Evolutionary conservation across 2,113 vertebrate genomes (phyloP).

Genomic region (Boleophthalmus pectinirostris): DNA sequence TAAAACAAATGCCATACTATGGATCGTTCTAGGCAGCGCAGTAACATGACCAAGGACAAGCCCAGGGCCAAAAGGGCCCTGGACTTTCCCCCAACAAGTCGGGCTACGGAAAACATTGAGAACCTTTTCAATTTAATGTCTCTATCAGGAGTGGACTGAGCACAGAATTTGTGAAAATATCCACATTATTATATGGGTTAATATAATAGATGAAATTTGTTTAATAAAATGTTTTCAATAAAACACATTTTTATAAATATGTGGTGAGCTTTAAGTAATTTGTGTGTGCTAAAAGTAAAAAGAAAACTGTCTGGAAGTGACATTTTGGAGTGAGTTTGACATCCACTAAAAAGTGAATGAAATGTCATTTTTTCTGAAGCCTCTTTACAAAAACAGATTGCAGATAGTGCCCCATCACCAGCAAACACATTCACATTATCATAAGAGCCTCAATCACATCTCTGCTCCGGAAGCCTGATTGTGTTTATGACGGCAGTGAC

Average conservation of each 20-base stretch:
- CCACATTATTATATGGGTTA: no score
- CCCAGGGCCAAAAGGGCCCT: no score
- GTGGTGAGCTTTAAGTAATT: background rate
- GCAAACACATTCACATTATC: constrained; percentile 26
- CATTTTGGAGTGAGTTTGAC: background rate
- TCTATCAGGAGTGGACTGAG: no score
- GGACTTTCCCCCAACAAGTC: no score
- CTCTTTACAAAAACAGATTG: constrained; percentile 4
- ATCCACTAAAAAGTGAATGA: background rate
- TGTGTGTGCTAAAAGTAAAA: background rate
- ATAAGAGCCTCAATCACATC: constrained; percentile 13
- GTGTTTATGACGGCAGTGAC: constrained; percentile 17
- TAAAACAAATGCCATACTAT: no score
- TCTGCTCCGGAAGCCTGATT: constrained; percentile 1
- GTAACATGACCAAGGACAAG: no score
- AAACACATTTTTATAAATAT: background rate
- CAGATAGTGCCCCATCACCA: constrained; percentile 1
- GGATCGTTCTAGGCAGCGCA: no score
- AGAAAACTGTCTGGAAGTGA: background rate
- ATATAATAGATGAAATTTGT: no score
- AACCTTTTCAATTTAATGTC: no score
- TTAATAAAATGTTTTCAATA: no score
- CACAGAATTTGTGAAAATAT: no score
- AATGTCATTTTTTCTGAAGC: background rate
- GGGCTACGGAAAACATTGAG: no score